Base-by-base conservation (phyloP, 2,888 invertebrate genomes). In the Lepidonotus clava region DNA sequence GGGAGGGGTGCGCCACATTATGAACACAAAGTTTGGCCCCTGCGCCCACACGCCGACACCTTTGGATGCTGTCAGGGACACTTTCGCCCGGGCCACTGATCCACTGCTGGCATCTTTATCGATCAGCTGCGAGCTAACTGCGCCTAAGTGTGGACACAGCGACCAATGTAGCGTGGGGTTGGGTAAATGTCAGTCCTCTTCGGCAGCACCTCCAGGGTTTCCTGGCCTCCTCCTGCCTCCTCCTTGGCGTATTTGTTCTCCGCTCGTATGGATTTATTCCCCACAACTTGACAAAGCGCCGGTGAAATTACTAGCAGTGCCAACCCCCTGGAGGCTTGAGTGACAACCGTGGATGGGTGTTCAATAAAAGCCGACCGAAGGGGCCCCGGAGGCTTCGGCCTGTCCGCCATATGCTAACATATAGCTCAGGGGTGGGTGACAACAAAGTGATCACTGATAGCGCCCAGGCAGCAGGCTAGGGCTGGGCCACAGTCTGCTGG, bases 271-370 rank as follows among this genome's bases (percentile, higher is more conserved):
- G 76, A 76, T 76, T 76, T 76, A 76, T 76, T 76, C 76, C 76
- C 76, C 76, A 14, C 67, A 40, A 76, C 76, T 76, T 76, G 76
- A 76, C 76, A 76, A 76, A 40, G 76, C 76, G 40, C 38, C 40
- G 76, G 76, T 40, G 40, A 76, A 76, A 76, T 76, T 76, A 76
- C 76, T 76, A n/a, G 38, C 38, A 36, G 14, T 76, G 76, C 76
- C 76, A 76, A 40, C 76, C 36, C 76, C 76, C 76, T 28, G 38
- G 40, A 76, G 76, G 76, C 76, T 28, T 76, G 76, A 76, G 76
- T 76, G 76, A 76, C 76, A 76, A 76, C 40, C 40, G 38, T n/a
- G 76, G 76, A 76, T 76, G 38, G 76, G 76, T 76, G 76, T 76
- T 76, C 76, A 76, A 76, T 76, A 76, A 61, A 61, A 76, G 76